These are phyloP conservation scores for Baccha elongata DNA, from an alignment of 2,888 invertebrate genomes.

Conservation along the genomic window DNA sequence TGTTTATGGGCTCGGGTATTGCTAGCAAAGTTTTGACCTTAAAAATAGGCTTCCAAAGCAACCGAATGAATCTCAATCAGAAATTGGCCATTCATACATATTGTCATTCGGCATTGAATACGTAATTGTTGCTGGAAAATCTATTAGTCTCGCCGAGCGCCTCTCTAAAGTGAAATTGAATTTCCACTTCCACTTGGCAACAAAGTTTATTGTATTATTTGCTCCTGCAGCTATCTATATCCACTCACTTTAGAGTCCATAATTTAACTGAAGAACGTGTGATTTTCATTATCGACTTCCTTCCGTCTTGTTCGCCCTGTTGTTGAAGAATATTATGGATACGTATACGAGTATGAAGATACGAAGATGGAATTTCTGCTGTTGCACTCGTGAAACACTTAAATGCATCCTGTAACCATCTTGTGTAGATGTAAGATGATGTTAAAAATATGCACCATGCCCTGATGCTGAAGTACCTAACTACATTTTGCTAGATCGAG, in stretches of 20 bases:
- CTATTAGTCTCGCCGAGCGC: slow-evolving; percentile 37
- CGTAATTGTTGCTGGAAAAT: slow-evolving; percentile 53
- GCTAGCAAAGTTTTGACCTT: slow-evolving; percentile 57
- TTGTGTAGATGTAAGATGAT: slow-evolving; percentile 16
- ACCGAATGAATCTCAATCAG: slow-evolving; percentile 47
- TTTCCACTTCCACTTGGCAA: slow-evolving; percentile 43
- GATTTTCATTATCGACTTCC: slow-evolving; percentile 71
- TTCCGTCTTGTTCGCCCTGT: slow-evolving; percentile 55
- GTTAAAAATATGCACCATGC: slow-evolving; percentile 39
- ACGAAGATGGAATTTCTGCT: slow-evolving; percentile 15
- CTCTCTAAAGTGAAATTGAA: slow-evolving; percentile 56
- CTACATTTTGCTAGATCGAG: slow-evolving; percentile 28
- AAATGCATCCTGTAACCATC: slow-evolving; percentile 60
- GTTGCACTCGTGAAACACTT: slow-evolving; percentile 51
- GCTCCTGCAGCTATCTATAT: slow-evolving; percentile 20
- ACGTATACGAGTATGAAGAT: no score
- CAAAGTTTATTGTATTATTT: slow-evolving; percentile 4
- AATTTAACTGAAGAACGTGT: slow-evolving; percentile 63
- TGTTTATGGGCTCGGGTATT: slow-evolving; percentile 27
- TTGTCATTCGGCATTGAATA: slow-evolving; percentile 48
- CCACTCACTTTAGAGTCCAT: slow-evolving; percentile 51
- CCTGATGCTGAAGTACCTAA: slow-evolving; percentile 9
- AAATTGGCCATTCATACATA: slow-evolving; percentile 46
- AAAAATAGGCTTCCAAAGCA: slow-evolving; percentile 29
- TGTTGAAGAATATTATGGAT: slow-evolving; percentile 16